These are phyloP conservation scores for Chionoecetes opilio DNA, from an alignment of 1,140 invertebrate species.

Conservation along the genomic window DNA sequence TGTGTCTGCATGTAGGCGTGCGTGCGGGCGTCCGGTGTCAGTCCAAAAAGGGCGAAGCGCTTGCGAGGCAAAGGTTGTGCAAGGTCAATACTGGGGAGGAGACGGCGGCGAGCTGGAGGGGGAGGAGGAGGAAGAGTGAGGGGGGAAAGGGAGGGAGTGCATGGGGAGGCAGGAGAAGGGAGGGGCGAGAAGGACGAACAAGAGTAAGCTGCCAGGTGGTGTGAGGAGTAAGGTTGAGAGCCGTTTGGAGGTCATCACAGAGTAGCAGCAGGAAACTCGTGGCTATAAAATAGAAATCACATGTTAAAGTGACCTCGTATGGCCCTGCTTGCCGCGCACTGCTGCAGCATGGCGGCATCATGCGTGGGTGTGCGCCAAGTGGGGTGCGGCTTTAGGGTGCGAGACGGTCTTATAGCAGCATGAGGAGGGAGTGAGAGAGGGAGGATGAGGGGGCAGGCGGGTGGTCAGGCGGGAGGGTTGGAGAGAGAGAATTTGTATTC, in stretches of 20 bases:
- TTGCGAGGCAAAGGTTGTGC: slow-evolving; percentile 1
- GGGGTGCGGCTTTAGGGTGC: background rate
- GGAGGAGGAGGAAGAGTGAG: background rate
- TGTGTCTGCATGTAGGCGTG: background rate
- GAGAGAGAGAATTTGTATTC: background rate
- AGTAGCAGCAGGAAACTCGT: background rate
- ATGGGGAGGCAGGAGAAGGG: background rate
- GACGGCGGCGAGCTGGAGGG: too few relatives aligned
- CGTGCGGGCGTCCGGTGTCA: too few relatives aligned
- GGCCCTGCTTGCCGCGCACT: background rate
- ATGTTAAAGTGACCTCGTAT: background rate
- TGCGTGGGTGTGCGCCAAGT: background rate
- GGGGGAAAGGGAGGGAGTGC: too few relatives aligned
- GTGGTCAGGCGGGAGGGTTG: background rate
- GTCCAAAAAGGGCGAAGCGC: background rate
- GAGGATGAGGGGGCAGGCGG: background rate
- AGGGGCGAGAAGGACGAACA: background rate
- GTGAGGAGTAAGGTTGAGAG: background rate
- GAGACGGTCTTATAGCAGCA: background rate
- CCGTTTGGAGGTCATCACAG: too few relatives aligned
- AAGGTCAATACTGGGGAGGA: slow-evolving; percentile 28
- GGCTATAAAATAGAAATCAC: background rate
- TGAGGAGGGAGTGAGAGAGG: background rate
- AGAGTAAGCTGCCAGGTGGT: background rate
- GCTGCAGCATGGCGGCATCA: background rate